Base-by-base conservation (phyloP, 2,113 vertebrate genomes). In the Pungitius pungitius region DNA sequence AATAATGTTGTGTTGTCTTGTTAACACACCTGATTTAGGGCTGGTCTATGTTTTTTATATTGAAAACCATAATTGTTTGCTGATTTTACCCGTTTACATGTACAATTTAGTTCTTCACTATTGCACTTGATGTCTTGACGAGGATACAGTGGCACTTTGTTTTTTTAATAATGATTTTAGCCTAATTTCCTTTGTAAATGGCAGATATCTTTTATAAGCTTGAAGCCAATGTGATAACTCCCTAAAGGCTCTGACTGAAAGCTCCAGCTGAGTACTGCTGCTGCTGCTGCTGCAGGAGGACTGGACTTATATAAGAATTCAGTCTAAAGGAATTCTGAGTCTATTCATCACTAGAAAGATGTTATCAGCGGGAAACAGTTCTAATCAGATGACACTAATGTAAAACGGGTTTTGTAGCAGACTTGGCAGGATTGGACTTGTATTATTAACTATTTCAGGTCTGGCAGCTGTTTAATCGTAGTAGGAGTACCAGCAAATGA, bases 61-160 rank as follows among this genome's bases (percentile, higher is more conserved):
- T 63, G 1, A 47, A 47, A 7, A 14, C 30, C 13, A 7, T 30
- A 33, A 30, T 45, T 20, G 9, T 22, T 14, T 6, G 37, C 54
- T 54, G 4, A 60, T 71, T 60, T 71, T 17, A 69, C 14, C 26
- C 11, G 27, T 77, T 58, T 69, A 62, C 15, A 60, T 33, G 13
- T 66, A 4, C 35, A 56, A 66, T 30, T 30, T 3, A 8, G 30
- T 57, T 57, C 47, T 47, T 15, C 11, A 57, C 8, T 27, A 33
- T 24, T 17, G 10, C 11, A 20, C 10, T 62, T 26, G 4, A 15
- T 13, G 2, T 9, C 33, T 27, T 57, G 6, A 51, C 17, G 18
- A 30, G 8, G 35, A 27, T 30, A 39, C 27, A 59, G 27, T 18
- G 45, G 8, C 37, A 39, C 15, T 43, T 45, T 57, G 17, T 33